Evolutionary conservation across 1,140 invertebrate species (phyloP).

Genomic region (Hyles vespertilio): DNA sequence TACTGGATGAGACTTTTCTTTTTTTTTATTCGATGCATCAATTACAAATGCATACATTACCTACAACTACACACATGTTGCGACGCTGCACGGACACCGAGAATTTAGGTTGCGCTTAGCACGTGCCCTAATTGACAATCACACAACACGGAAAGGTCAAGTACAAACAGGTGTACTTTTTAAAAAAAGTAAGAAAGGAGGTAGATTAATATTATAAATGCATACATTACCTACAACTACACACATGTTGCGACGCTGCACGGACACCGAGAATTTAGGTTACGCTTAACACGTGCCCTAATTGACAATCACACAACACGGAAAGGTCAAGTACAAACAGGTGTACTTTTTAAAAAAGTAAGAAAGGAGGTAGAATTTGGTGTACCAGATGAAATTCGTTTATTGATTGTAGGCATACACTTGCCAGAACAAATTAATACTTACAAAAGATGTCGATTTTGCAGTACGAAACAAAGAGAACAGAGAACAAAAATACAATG

Average conservation of each 20-base stretch:
- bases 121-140: conserved; percentile 24
- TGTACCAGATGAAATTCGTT: conserved; percentile 28
- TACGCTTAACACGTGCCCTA: conserved; percentile 28
- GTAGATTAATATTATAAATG: conserved; percentile 33
- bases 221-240: conserved; percentile 36
- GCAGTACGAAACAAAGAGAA: conserved; percentile 32
- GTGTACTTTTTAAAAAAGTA: conserved; percentile 10
- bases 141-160: conserved; percentile 22
- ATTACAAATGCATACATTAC: conserved; percentile 41
- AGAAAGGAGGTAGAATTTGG: conserved; percentile 21
- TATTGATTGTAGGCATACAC: conserved; percentile 28
- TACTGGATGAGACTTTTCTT: conserved; percentile 20
- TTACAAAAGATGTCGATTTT: conserved; percentile 37
- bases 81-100: conserved; percentile 25
- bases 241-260: conserved; percentile 26
- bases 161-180: conserved; percentile 14
- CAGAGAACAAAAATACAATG: conserved; percentile 31
- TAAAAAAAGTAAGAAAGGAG: conserved; percentile 16
- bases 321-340: conserved; percentile 20
- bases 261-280: conserved; percentile 30
- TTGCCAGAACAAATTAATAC: conserved; percentile 23
- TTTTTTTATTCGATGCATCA: conserved; percentile 22
- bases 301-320: conserved; percentile 23
- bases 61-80: conserved; percentile 29
- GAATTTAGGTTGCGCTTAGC: conserved; percentile 33